A percentile compares a stretch with the other conserved stretches of the same genome.
Evolutionary conservation across 2,113 vertebrate genomes (phyloP).

Genomic region (Junco hyemalis): DNA sequence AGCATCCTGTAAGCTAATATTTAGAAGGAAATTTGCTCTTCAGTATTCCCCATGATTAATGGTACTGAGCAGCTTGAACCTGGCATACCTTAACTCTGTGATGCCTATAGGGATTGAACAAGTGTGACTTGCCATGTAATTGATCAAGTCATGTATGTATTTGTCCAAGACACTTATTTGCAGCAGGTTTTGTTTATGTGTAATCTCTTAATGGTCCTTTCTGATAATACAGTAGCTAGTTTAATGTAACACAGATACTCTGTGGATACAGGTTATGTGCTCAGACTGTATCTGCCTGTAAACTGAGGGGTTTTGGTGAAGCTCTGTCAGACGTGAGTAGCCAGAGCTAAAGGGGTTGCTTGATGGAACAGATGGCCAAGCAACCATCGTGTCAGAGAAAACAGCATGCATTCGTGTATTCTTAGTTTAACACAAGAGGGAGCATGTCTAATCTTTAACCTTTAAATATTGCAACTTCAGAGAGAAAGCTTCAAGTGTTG

Average conservation of each 20-base stretch:
- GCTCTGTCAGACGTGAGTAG: slow-evolving; percentile 42
- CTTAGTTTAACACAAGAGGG: slow-evolving; percentile 75
- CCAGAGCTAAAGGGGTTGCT: slow-evolving; percentile 53
- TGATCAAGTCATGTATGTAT: background rate
- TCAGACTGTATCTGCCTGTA: background rate
- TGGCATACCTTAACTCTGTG: background rate
- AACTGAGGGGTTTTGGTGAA: background rate
- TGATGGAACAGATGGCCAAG: slow-evolving; percentile 69
- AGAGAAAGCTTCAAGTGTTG: slow-evolving; percentile 59
- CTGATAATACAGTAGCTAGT: background rate
- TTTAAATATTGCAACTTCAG: slow-evolving; percentile 70
- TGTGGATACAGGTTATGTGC: background rate
- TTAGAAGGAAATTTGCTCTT: background rate
- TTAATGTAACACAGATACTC: background rate
- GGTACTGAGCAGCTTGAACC: background rate
- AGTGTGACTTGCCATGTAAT: background rate
- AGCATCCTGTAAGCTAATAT: background rate
- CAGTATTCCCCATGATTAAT: background rate
- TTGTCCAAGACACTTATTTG: background rate
- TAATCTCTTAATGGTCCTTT: background rate
- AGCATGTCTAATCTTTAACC: slow-evolving; percentile 76
- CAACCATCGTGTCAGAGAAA: slow-evolving; percentile 69
- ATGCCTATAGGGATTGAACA: background rate
- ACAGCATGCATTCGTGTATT: slow-evolving; percentile 67
- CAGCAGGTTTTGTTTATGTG: background rate